These are phyloP conservation scores for Caenorhabditis sp. DNA, from an alignment of 2,888 invertebrate species.

Conservation along the genomic window DNA sequence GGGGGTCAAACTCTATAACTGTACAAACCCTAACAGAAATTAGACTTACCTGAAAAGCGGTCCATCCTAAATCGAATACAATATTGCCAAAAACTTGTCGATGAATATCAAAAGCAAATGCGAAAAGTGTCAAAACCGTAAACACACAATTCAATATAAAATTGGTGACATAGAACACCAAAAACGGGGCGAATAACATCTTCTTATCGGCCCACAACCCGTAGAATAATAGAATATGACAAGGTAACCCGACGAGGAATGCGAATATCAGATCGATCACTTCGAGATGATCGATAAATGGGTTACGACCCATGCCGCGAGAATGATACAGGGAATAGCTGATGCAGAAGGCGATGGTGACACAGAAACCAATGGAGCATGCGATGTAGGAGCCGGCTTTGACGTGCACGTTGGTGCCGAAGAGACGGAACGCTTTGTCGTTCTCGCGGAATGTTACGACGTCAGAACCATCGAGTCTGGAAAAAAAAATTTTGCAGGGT, in stretches of 20 bases:
- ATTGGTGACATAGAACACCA: constrained; percentile 57
- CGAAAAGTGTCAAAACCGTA: constrained; percentile 49
- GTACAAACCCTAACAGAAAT: no score
- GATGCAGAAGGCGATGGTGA: constrained; percentile 37
- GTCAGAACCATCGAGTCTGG: constrained; percentile 49
- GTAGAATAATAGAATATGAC: constrained; percentile 49
- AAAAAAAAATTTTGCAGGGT: no score
- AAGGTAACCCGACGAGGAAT: constrained; percentile 55
- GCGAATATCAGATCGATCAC: constrained; percentile 53
- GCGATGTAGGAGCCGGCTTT: constrained; percentile 47
- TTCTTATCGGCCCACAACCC: constrained; percentile 51
- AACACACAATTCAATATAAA: constrained; percentile 54
- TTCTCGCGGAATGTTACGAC: constrained; percentile 57
- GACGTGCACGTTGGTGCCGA: constrained; percentile 55
- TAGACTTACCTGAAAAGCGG: constrained; percentile 46
- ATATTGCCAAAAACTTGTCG: constrained; percentile 54
- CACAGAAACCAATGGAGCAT: constrained; percentile 35
- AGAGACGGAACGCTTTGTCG: constrained; percentile 53
- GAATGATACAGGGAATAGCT: constrained; percentile 35
- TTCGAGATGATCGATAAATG: constrained; percentile 40
- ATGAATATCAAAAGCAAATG: constrained; percentile 52
- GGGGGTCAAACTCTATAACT: no score
- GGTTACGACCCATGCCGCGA: constrained; percentile 36
- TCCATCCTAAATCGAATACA: constrained; percentile 53
- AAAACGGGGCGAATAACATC: constrained; percentile 50